These are phyloP conservation scores for Triplophysa tibetana DNA, from an alignment of 2,113 vertebrate genomes.

Conservation along the genomic window DNA sequence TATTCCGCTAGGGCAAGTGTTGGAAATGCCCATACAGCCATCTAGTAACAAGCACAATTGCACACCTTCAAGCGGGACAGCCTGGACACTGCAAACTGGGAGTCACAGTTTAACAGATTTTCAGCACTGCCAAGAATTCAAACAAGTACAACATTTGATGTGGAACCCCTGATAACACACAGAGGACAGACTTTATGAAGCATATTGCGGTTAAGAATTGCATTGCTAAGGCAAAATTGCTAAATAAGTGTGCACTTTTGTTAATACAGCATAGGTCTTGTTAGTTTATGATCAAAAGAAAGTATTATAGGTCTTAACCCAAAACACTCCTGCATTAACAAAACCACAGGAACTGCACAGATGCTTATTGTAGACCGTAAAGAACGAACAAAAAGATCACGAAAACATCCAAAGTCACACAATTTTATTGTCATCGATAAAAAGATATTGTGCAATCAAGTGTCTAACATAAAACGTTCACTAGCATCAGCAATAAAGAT, in stretches of 20 bases:
- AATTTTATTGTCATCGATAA: slow-evolving; percentile 39
- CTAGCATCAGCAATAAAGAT: slow-evolving; percentile 12
- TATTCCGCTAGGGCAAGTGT: neutral
- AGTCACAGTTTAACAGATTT: slow-evolving; percentile 36
- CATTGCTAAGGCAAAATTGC: too few relatives aligned
- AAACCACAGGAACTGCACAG: too few relatives aligned
- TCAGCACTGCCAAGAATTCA: neutral
- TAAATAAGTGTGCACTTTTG: too few relatives aligned
- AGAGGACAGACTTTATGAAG: neutral
- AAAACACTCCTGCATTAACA: too few relatives aligned
- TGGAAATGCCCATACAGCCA: neutral
- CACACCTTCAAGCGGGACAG: neutral
- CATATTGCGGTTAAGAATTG: too few relatives aligned
- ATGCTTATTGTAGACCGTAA: too few relatives aligned
- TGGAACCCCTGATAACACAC: too few relatives aligned
- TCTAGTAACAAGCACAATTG: too few relatives aligned
- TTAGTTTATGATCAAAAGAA: too few relatives aligned
- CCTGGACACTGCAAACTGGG: slow-evolving; percentile 18
- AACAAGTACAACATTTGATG: neutral
- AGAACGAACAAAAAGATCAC: neutral
- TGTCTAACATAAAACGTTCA: slow-evolving; percentile 16
- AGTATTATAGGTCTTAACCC: too few relatives aligned
- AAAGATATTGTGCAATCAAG: slow-evolving; percentile 33
- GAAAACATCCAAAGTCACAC: slow-evolving; percentile 38
- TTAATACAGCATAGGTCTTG: too few relatives aligned